These are phyloP conservation scores for Sinosuthora webbiana DNA, from an alignment of 2,113 vertebrate species.

Conservation along the genomic window DNA sequence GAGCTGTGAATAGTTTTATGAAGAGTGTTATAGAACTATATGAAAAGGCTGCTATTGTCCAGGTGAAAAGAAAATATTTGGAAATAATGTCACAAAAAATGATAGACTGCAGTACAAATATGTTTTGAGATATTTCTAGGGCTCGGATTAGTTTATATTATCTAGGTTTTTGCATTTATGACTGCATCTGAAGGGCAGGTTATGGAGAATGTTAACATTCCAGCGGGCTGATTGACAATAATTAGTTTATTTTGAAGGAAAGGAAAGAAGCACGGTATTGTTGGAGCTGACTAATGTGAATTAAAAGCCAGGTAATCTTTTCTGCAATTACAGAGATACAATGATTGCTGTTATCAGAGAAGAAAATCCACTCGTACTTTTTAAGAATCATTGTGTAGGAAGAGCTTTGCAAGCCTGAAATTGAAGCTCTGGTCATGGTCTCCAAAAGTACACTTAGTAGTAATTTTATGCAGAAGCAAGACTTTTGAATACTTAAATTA, in stretches of 20 bases:
- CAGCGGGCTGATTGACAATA: constrained; percentile 44
- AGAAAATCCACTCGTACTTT: constrained; percentile 47
- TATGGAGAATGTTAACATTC: constrained; percentile 48
- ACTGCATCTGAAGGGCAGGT: constrained; percentile 33
- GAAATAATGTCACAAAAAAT: constrained; percentile 31
- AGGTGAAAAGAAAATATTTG: constrained; percentile 17
- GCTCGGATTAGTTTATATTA: constrained; percentile 52
- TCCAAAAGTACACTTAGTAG: constrained; percentile 30
- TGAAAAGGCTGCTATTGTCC: neutral
- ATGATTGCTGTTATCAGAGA: constrained; percentile 41
- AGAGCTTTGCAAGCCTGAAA: constrained; percentile 56
- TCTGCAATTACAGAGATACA: constrained; percentile 49
- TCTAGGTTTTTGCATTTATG: constrained; percentile 31
- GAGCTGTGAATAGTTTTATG: neutral
- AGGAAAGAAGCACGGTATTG: constrained; percentile 25
- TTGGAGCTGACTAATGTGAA: constrained; percentile 47
- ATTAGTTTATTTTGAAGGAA: constrained; percentile 56
- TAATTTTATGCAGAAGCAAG: constrained; percentile 60
- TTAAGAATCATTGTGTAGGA: constrained; percentile 36
- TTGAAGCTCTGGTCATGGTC: constrained; percentile 41
- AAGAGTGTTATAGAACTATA: neutral
- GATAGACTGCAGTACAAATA: constrained; percentile 31
- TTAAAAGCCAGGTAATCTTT: constrained; percentile 51
- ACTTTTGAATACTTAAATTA: constrained; percentile 63
- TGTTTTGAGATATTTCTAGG: constrained; percentile 42